Base-by-base conservation (phyloP, 2,888 invertebrate genomes). In the Xylota sylvarum region DNA sequence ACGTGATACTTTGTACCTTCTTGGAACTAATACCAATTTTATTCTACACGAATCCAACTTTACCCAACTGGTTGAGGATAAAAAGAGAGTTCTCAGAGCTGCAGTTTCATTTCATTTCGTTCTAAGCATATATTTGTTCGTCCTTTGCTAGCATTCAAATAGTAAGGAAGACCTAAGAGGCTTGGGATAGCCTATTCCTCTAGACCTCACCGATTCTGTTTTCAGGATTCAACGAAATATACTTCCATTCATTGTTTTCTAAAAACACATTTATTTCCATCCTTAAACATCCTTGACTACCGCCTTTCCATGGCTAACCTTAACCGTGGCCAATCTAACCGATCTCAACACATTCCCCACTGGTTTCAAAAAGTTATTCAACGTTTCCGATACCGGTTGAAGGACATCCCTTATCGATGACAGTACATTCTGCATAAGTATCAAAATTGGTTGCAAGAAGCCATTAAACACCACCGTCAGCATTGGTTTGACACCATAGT, bases 401-500 rank as follows among this genome's bases (percentile, higher is more conserved):
- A 95, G 93, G 83, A 95, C 93, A 90, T 95, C 95, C 27, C 95
- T 93, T 32, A 94, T 48, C 1, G 95, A 95, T 1, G 94, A 94
- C 27, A 94, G 92, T 40, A 94, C 91, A 89, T 95, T 95, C 88
- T 94, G 95, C 9, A 94, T 88, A 88, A 95, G 94, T 89, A 96
- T 95, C 88, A 96, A 91, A 40, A 94, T 91, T 14, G 96, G 96
- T 89, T 95, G 96, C 86, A 96, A 90, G 55, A 95, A 89, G 4
- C 95, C 95, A 92, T 95, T 95, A 89, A 95, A 95, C 30, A 94
- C 69, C 48, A 95, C 94, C 5, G 95, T 94, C 76, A 95, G 90
- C 60, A 94, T 90, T 9, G 96, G 96, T 91, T 95, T 96, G 82
- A 95, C 91, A 89, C 94, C 93, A 89, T 95, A 95, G 92, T 96